These are phyloP conservation scores for Eufriesea mexicana DNA, from an alignment of 1,140 invertebrate species.

Conservation along the genomic window DNA sequence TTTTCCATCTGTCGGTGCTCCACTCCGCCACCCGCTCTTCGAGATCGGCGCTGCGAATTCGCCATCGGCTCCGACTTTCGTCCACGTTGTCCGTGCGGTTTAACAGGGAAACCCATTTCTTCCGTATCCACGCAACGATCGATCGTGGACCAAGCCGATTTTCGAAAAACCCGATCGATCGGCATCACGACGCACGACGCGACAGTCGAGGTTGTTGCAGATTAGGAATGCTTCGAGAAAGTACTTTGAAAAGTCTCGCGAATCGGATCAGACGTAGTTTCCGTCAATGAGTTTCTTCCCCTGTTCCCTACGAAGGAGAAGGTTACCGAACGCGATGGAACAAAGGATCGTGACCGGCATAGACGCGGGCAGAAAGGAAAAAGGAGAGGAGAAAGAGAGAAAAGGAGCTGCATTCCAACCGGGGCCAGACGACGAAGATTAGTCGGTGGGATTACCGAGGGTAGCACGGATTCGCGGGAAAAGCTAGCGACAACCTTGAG, in stretches of 20 bases:
- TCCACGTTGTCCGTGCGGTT: no score
- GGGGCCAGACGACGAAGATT: constrained; percentile 6
- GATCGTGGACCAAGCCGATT: background rate
- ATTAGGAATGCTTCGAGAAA: no score
- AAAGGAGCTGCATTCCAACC: background rate
- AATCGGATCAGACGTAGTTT: background rate
- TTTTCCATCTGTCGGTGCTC: constrained; percentile 45
- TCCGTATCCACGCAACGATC: background rate
- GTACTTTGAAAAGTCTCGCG: no score
- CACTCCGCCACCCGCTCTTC: background rate
- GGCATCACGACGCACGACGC: no score
- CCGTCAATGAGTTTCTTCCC: background rate
- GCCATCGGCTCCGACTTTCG: background rate
- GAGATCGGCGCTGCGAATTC: background rate
- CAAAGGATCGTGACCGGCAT: constrained; percentile 49
- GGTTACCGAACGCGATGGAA: background rate
- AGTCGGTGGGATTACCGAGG: constrained; percentile 18
- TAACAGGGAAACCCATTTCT: no score
- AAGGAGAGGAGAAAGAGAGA: background rate
- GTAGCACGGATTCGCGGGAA: background rate
- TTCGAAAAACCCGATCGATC: constrained; percentile 17
- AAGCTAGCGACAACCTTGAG: constrained; percentile 23
- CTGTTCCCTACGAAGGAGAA: background rate
- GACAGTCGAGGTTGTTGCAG: no score
- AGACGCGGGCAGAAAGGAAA: constrained; percentile 28